These are phyloP conservation scores for Augiades crinisus DNA, from an alignment of 2,888 invertebrate species.

Conservation along the genomic window DNA sequence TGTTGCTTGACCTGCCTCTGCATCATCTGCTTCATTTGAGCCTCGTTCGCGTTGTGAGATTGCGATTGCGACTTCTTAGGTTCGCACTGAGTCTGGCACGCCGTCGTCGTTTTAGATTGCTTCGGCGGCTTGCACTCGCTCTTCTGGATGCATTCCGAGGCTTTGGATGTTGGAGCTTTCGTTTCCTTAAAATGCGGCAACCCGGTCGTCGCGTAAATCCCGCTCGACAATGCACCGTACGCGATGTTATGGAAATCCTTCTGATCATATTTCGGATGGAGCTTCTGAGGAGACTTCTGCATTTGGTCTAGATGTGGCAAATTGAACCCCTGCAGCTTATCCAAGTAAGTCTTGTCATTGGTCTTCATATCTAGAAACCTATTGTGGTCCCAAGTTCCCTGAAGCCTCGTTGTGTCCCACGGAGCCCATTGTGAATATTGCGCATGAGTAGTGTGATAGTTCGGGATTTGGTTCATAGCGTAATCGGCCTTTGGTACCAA, in stretches of 20 bases:
- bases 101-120: conserved; percentile 69
- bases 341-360: conserved; percentile 80
- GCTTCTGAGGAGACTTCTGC: conserved; percentile 82
- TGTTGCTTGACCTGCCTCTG: conserved; percentile 63
- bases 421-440: conserved; percentile 85
- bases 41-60: conserved; percentile 44
- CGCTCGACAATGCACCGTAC: conserved; percentile 66
- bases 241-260: conserved; percentile 74
- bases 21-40: conserved; percentile 72
- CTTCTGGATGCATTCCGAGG: conserved; percentile 65
- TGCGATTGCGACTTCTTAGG: conserved; percentile 54
- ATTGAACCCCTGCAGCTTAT: conserved; percentile 82
- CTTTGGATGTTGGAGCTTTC: conserved; percentile 60
- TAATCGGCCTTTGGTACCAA: conserved; percentile 83
- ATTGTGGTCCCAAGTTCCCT: conserved; percentile 78
- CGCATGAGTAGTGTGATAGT: conserved; percentile 83
- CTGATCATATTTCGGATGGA: conserved; percentile 76
- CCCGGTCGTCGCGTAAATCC: conserved; percentile 62
- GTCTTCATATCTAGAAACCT: conserved; percentile 74
- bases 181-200: conserved; percentile 72
- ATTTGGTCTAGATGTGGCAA: conserved; percentile 80
- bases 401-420: conserved; percentile 78
- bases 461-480: conserved; percentile 84
- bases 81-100: conserved; percentile 73
- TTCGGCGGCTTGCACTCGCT: conserved; percentile 67